These are phyloP conservation scores for Tokudaia tokunoshimensis DNA, from an alignment of 2,797 vertebrate genomes.

Conservation along the genomic window DNA sequence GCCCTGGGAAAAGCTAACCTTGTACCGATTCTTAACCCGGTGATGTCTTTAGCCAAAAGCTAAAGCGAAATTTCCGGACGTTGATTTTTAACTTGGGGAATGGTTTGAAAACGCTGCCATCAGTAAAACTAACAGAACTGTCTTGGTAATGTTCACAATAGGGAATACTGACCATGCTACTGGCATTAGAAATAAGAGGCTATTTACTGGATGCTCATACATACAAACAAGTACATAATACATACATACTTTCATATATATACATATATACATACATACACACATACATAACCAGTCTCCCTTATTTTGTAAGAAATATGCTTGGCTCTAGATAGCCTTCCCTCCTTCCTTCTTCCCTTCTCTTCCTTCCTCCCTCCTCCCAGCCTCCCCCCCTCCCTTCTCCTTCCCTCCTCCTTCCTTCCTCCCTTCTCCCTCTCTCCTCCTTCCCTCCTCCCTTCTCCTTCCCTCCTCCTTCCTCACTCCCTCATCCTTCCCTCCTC, in stretches of 20 bases:
- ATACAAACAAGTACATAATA: not conserved
- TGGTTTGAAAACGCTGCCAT: constrained; percentile 33
- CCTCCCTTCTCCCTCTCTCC: accelerated
- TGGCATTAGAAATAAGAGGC: constrained; percentile 36
- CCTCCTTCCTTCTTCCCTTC: not conserved
- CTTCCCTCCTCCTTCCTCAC: not conserved
- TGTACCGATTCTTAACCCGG: not conserved
- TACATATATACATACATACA: not conserved
- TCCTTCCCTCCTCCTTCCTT: too few relatives aligned
- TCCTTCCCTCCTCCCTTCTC: accelerated
- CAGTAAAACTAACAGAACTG: constrained; percentile 34
- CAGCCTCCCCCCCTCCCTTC: accelerated
- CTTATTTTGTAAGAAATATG: not conserved
- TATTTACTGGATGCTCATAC: not conserved
- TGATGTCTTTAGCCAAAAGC: constrained; percentile 5
- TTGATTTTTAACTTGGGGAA: constrained; percentile 15
- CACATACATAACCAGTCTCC: not conserved
- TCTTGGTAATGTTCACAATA: not conserved
- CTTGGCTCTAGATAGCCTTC: not conserved
- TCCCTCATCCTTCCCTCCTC: too few relatives aligned
- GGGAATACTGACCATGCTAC: not conserved
- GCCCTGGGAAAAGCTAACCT: not conserved
- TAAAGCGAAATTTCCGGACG: constrained; percentile 10
- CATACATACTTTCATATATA: not conserved
- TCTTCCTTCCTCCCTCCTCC: accelerated